Base-by-base conservation (phyloP, 2,888 invertebrate species). In the Gandaritis pyraliata region DNA sequence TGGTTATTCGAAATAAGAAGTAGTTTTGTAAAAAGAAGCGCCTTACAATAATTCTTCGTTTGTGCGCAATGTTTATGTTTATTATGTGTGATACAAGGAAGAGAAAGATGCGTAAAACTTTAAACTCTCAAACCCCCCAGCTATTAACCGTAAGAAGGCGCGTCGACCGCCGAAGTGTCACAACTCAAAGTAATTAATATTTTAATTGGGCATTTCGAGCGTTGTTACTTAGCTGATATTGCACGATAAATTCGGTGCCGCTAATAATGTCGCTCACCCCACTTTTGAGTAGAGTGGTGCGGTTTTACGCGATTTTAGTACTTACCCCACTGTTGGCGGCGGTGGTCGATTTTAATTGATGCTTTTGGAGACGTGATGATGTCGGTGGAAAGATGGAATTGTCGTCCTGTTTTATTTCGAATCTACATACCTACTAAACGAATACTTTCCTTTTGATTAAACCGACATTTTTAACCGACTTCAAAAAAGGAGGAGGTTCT, bases 121-220 rank as follows among this genome's bases (percentile, higher is more conserved):
- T 59, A 66, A 68, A 54, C 61, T 61, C 59, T 46, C 58, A 51
- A 50, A 70, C 72, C 76, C 80, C 76, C 72, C 78, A 70, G 77
- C 82, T 81, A 80, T 78, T 78, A 77, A 76, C 76, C 70, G 76
- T 77, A 79, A 79, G 80, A 77, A 77, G 73, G 78, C 69, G 76
- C 76, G 70, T 73, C 76, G 78, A 78, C 82, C 84, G 81, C 77
- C 79, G 73, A 83, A 86, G 83, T 85, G 85, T 85, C 86, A 83
- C 85, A 87, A 85, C 87, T 86, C 85, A 84, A 81, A 85, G 90
- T 89, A 92, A 90, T 92, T 92, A 92, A 90, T 90, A 90, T 90
- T 91, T 92, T 90, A 90, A 92, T 90, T 90, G 90, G 89, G 87
- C 87, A 88, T 89, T 90, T 88, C 82, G 83, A 85, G 87, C 88